Evolutionary conservation across 2,888 invertebrate genomes (phyloP), one percentile per base, ranked within the genome.

Genomic region (Colletes collaris): DNA sequence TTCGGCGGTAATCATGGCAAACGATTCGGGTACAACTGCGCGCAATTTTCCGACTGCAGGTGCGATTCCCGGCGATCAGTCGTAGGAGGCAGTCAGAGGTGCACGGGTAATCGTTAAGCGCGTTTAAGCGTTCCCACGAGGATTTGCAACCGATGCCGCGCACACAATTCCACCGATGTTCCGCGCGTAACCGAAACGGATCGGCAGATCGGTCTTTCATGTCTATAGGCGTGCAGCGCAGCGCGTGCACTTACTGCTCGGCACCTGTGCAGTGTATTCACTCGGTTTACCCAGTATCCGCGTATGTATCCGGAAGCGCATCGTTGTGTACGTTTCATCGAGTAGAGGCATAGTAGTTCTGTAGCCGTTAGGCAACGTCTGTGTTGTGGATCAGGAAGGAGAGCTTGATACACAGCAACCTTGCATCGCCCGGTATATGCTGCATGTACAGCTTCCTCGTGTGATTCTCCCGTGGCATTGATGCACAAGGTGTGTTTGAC

Each of bases 71-170:
- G 16, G 46, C 40, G 68, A 64, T 71, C 60, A 49, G 44, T 27
- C 67, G 27, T 40, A 59, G 79, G 13, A 81, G 52, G 50, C 19
- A 65, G 63, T 53, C n/a, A 13, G 73, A 35, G 52, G 7, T 27
- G 10, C 46, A 46, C 40, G 37, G 60, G 65, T 76, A 63, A 75
- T 80, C 81, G 81, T 79, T 81, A 76, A 83, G 76, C 83, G 71
- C 83, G 58, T 79, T 87, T 83, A 83, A 83, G 55, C 74, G 78
- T 82, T 87, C 86, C 83, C 85, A 87, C 76, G 83, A 73, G 83
- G 88, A 82, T 86, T 72, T 68, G 65, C 63, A 55, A 40, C 67
- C 59, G 63, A 3, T 40, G 37, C 35, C 46, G 67, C 69, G 63
- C 55, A 58, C 76, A 75, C 78, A 70, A 70, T 86, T 60, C 67